Evolutionary conservation across 2,888 invertebrate genomes (phyloP), one percentile per base, ranked within the genome.

Genomic region (Ferrisia virgata): DNA sequence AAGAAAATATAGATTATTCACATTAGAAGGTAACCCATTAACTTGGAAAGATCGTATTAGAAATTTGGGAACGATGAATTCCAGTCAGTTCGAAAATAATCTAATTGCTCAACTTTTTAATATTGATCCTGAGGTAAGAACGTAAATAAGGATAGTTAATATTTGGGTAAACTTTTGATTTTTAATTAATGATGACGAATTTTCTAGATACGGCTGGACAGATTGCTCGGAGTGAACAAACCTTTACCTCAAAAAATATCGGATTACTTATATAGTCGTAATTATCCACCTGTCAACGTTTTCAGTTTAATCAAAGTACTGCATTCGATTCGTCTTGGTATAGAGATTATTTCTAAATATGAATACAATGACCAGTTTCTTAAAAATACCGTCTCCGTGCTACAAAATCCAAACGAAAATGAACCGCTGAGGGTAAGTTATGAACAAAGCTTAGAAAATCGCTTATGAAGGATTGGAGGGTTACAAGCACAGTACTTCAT

Each of bases 11-110:
- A 72, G 28, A 31, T 9, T 82, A 25, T 72, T 82, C 8, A n/a
- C 69, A 5, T 33, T 82, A n/a, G 82, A 82, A n/a, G 82, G 72
- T 15, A 82, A 82, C 76, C 82, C 82, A 0, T 8, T 31, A 1
- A 40, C 13, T 6, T 82, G 82, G 82, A 58, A 58, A 15, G 18
- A 64, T 22, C 53, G 36, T n/a, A 4, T 64, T 2, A 31, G 2
- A 11, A 18, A 2, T 11, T 15, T 58, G 0, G 81, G 81, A 18
- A 36, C 81, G 9, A 18, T 53, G 0, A 0, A 13, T 31, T 64
- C 81, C 11, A 13, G 3, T 9, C 53, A 81, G 13, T 81, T 81
- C 36, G 81, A 81, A 15, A 36, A 25, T 8, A 64, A 81, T 64
- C 22, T 58, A 1, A 31, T 58, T 8, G 33, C 33, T 18, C 22